Conservation (phyloP, 2,888 invertebrate species). For the Plagodis dolabraria region DNA sequence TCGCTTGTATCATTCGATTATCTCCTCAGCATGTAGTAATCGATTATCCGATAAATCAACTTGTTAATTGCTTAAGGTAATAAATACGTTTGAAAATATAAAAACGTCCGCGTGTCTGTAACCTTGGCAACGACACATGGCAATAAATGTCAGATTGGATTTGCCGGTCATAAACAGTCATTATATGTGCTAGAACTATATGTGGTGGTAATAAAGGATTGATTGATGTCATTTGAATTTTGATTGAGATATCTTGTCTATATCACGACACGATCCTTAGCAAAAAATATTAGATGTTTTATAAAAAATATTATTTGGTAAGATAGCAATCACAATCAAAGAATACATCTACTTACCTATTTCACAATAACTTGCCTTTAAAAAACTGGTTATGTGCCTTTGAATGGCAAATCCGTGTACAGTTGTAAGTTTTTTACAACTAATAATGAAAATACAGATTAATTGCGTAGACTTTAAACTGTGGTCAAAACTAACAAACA, state of each 20-base stretch:
- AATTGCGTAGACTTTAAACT: too few relatives aligned
- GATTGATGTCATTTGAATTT: slow-evolving; percentile 18
- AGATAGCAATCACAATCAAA: not conserved
- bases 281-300: slow-evolving; percentile 11
- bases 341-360: too few relatives aligned
- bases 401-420: too few relatives aligned
- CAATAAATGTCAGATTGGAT: slow-evolving; percentile 25
- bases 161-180: slow-evolving; percentile 26
- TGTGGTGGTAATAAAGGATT: slow-evolving; percentile 13
- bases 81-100: slow-evolving; percentile 5
- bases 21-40: slow-evolving; percentile 21
- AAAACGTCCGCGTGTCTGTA: slow-evolving; percentile 16
- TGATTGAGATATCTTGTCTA: slow-evolving; percentile 15
- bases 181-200: slow-evolving; percentile 21
- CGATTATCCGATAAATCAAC: slow-evolving; percentile 23
- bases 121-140: slow-evolving; percentile 31
- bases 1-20: slow-evolving; percentile 24
- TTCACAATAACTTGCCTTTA: too few relatives aligned
- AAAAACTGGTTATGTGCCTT: too few relatives aligned
- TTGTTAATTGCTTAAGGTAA: slow-evolving; percentile 7
- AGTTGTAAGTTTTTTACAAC: too few relatives aligned
- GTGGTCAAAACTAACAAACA: too few relatives aligned
- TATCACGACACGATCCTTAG: slow-evolving; percentile 1
- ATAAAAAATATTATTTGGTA: not conserved
- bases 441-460: too few relatives aligned